A percentile compares a stretch with the other conserved stretches of the same genome.
phyloP scores from a whole-genome alignment of 2,888 invertebrate genomes.

The Mesorhabditis spiculigera region DNA sequence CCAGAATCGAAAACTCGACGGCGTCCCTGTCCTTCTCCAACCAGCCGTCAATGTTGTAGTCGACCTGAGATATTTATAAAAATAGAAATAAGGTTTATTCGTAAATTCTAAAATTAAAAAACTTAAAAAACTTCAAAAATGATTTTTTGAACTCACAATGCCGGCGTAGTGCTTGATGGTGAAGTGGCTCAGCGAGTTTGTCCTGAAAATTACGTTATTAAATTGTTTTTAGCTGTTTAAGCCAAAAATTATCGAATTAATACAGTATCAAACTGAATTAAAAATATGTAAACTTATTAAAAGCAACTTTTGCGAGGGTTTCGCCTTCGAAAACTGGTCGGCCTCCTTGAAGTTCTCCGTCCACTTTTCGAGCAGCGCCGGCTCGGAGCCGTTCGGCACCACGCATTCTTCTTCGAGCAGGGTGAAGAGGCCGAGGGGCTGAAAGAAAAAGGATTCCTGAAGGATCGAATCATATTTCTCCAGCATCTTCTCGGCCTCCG shows the following conservation, averaged over 20 bases:
- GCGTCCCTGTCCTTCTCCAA: constrained; percentile 61
- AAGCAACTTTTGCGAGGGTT: constrained; percentile 44
- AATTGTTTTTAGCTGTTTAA: too few species aligned
- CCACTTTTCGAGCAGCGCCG: constrained; percentile 46
- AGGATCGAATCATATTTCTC: constrained; percentile 31
- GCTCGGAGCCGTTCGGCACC: constrained; percentile 55
- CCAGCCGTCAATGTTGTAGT: constrained; percentile 62
- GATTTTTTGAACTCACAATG: constrained; percentile 49
- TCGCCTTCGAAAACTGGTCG: constrained; percentile 51
- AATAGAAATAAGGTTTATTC: too few species aligned
- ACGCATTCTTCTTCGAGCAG: constrained; percentile 58
- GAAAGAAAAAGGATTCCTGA: constrained; percentile 1
- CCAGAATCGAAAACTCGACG: constrained; percentile 54
- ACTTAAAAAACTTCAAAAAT: constrained; percentile 57
- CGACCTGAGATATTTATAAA: constrained; percentile 46
- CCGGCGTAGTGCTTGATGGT: constrained; percentile 61
- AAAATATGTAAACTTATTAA: constrained; percentile 21
- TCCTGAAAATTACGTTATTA: too few species aligned
- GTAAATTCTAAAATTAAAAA: constrained; percentile 27
- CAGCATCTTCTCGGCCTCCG: constrained; percentile 26
- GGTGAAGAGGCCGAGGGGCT: constrained; percentile 54
- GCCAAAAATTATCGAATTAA: background rate
- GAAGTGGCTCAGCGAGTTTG: constrained; percentile 31
- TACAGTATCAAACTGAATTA: background rate
- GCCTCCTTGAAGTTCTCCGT: constrained; percentile 27